Base-by-base conservation (phyloP, 1,140 invertebrate species). In the Mycetomoellerius zeteki region DNA sequence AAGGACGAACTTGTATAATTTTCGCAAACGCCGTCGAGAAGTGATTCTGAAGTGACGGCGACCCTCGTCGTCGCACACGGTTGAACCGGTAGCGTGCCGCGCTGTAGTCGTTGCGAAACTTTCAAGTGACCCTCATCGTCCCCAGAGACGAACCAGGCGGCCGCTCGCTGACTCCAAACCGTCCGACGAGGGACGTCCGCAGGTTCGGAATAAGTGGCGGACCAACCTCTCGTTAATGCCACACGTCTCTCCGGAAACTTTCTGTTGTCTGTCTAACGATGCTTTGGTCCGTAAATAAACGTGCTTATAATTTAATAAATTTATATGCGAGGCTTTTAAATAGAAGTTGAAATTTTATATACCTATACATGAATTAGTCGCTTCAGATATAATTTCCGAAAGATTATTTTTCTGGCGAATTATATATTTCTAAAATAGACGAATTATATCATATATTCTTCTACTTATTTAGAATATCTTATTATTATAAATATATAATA, bases 101-200 rank as follows among this genome's bases (percentile, higher is more conserved):
- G 58, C 50, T 30, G 54, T 10, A n/a, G 19, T 64, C 76, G 64
- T 54, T 69, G 64, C 30, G 77, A 71, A 87, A 85, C 86, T 84
- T 84, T 84, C 86, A 75, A 84, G 86, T 82, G 78, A 87, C 65
- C 86, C 65, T 87, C 58, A 69, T 85, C 67, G 86, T 86, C 52
- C 47, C 85, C 64, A 69, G 62, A 86, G 76, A 64, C 64, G 30
- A 71, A 8, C 30, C 47, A 37, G 54, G 27, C 77, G 50, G 47
- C 37, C 71, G 54, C 54, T 82, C 54, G 50, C 52, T 50, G 50
- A 65, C 47, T 78, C 50, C 81, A 24, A 64, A 21, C 71, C 60
- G 3, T 52, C 71, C 73, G 47, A 60, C 47, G 60, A 54, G 82
- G 73, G 58, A 85, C 82, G 72, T 54, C 73, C 82, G 72, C 69